phyloP scores from a whole-genome alignment of 53 echinoderm and acorn worm species.

The Zoroaster sp. region DNA sequence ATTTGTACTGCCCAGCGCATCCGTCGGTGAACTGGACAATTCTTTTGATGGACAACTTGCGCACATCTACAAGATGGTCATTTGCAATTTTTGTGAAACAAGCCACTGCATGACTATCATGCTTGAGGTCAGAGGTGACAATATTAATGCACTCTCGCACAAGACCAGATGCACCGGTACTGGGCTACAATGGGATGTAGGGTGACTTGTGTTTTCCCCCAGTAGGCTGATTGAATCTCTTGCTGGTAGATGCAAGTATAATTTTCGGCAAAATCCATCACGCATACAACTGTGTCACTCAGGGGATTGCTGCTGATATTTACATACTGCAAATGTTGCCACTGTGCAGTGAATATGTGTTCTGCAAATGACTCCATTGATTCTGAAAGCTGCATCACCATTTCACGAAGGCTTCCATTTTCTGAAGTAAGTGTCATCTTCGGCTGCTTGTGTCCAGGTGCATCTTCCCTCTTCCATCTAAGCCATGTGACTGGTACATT shows the following conservation, averaged over 20 bases:
- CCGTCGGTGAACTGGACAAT: conserved; percentile 32
- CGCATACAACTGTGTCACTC: background rate
- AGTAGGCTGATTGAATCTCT: conserved; percentile 40
- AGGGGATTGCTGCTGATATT: too few species aligned
- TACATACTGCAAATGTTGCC: conserved; percentile 32
- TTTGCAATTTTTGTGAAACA: background rate
- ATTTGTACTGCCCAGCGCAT: conserved; percentile 13
- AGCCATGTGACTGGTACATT: too few species aligned
- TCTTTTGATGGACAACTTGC: background rate
- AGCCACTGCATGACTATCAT: conserved; percentile 17
- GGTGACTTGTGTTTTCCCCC: conserved; percentile 30
- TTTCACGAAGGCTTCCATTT: background rate
- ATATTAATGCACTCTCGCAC: conserved; percentile 19
- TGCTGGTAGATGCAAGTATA: conserved; percentile 25
- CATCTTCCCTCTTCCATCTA: too few species aligned
- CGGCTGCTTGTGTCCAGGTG: background rate
- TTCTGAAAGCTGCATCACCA: background rate
- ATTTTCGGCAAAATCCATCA: too few species aligned
- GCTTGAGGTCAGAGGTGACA: background rate
- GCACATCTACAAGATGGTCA: background rate
- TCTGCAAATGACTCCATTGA: background rate
- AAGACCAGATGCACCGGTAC: background rate
- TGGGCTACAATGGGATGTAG: conserved; percentile 14
- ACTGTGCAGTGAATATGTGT: conserved; percentile 26
- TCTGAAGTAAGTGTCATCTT: background rate